These are phyloP conservation scores for Telmatherina bonti DNA, from an alignment of 2,797 vertebrate genomes.

Conservation along the genomic window DNA sequence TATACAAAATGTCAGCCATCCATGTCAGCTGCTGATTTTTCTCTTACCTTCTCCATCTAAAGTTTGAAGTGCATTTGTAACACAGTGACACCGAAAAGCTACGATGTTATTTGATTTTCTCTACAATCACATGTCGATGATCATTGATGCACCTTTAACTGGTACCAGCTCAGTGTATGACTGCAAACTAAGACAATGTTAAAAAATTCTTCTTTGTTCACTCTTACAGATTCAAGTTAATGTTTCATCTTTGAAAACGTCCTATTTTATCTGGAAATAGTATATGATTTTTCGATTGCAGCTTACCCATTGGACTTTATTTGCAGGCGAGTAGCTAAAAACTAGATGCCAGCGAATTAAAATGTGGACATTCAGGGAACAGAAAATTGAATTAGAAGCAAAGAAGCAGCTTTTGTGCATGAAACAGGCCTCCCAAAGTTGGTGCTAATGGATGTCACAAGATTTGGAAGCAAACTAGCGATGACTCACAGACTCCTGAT, in stretches of 20 bases:
- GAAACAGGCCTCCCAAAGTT: conserved; percentile 42
- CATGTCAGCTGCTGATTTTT: background rate
- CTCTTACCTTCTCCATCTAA: too few relatives aligned
- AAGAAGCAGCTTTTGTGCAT: conserved; percentile 51
- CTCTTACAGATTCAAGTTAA: background rate
- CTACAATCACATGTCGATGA: too few relatives aligned
- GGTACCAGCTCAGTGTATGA: too few relatives aligned
- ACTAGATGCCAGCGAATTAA: conserved; percentile 33
- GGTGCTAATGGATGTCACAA: conserved; percentile 77
- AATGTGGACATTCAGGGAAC: conserved; percentile 30
- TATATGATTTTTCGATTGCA: background rate
- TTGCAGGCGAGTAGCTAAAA: background rate
- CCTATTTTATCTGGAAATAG: background rate
- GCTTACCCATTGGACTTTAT: background rate
- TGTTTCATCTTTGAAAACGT: background rate
- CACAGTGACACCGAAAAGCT: background rate
- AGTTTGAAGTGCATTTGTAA: background rate
- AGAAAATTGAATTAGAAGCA: conserved; percentile 67
- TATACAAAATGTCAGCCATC: conserved; percentile 51
- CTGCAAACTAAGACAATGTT: too few relatives aligned
- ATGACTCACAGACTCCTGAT: conserved; percentile 30
- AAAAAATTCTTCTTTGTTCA: too few relatives aligned
- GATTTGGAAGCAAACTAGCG: conserved; percentile 24
- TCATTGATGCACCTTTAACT: background rate
- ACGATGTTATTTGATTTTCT: background rate